Percentiles rank a stretch among this genome's conserved stretches.
phyloP scores from a whole-genome alignment of 2,888 invertebrate species.

The Rhimphoctona megacephalus region DNA sequence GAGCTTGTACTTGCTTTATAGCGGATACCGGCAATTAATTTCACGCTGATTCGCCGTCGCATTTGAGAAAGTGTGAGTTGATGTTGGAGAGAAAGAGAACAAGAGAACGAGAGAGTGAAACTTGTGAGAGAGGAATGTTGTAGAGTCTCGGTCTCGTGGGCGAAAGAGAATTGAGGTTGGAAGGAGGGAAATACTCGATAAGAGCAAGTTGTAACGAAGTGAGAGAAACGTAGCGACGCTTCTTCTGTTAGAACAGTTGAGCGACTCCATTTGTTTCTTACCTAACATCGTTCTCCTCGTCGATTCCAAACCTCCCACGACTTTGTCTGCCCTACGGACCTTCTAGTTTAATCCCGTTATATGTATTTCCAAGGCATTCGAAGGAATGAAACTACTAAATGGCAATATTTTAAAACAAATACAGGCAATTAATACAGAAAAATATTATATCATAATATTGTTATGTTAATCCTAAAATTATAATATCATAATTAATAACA shows the following conservation, averaged over 20 bases:
- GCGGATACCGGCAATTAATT: conserved; percentile 70
- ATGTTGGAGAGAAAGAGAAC: not conserved
- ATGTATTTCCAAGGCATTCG: conserved; percentile 55
- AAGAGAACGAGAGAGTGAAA: conserved; percentile 34
- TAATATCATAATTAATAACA: not conserved
- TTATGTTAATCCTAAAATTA: not conserved
- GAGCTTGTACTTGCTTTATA: conserved; percentile 66
- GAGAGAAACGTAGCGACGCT: conserved; percentile 52
- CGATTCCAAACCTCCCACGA: conserved; percentile 35
- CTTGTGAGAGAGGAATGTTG: conserved; percentile 33
- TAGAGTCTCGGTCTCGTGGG: conserved; percentile 48
- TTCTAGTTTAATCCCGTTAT: conserved; percentile 57
- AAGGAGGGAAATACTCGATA: conserved; percentile 64
- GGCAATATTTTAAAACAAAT: not conserved
- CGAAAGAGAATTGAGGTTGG: conserved; percentile 39
- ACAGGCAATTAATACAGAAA: not conserved
- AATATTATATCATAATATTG: not conserved
- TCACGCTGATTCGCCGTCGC: conserved; percentile 70
- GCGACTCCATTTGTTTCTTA: conserved; percentile 73
- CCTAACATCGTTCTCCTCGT: conserved; percentile 57
- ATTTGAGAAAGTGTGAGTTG: conserved; percentile 44
- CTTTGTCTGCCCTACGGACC: conserved; percentile 13
- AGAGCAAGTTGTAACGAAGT: conserved; percentile 68
- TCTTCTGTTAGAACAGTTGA: conserved; percentile 57
- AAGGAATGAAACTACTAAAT: not conserved